Percentiles rank a stretch among this genome's conserved stretches.
phyloP scores from a whole-genome alignment of 1,140 invertebrate species.

The Gryllus bimaculatus region DNA sequence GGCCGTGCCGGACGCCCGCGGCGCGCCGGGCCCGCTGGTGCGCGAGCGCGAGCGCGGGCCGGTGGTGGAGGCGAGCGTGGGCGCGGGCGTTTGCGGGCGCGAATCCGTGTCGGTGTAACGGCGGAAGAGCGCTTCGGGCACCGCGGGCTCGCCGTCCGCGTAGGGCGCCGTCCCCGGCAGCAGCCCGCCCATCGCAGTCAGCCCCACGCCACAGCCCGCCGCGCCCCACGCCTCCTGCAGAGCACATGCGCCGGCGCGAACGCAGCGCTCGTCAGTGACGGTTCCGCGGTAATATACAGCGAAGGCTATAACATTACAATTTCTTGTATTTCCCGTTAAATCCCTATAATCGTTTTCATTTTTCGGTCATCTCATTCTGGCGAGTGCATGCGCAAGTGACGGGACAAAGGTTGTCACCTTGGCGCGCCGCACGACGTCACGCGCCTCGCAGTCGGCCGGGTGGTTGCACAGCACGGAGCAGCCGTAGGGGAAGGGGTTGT shows the following conservation, averaged over 20 bases:
- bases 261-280: too few species aligned
- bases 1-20: not conserved
- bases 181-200: constrained; percentile 39
- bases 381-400: too few species aligned
- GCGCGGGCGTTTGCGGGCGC: constrained; percentile 59
- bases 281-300: too few species aligned
- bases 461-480: constrained; percentile 76
- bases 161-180: constrained; percentile 22
- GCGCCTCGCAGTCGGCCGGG: constrained; percentile 61
- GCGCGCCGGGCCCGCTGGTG: not conserved
- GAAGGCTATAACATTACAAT: too few species aligned
- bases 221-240: not conserved
- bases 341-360: too few species aligned
- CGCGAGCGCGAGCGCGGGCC: not conserved
- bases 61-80: constrained; percentile 48
- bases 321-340: too few species aligned
- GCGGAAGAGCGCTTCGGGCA: constrained; percentile 50
- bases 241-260: too few species aligned
- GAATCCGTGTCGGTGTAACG: constrained; percentile 73
- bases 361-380: too few species aligned
- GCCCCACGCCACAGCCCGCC: constrained; percentile 32
- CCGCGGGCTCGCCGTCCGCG: constrained; percentile 29
- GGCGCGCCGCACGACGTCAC: constrained; percentile 56
- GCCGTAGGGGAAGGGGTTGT: constrained; percentile 64
- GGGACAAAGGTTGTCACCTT: constrained; percentile 35